Conservation (phyloP, 2,797 vertebrate genomes). For the Rhinoraja longicauda region DNA sequence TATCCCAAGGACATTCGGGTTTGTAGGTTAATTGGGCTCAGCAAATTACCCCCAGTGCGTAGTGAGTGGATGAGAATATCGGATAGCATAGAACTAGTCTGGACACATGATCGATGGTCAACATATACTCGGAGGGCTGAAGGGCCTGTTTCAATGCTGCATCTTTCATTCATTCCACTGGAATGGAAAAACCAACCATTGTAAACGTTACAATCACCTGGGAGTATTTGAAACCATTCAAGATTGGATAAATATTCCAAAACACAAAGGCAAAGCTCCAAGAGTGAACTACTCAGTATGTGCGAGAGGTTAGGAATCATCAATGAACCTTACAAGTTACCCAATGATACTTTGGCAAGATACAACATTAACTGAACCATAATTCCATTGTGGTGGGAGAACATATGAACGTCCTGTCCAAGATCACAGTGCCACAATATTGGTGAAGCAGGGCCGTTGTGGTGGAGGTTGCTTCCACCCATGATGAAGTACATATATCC, state of each 20-base stretch:
- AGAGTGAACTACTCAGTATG: no score
- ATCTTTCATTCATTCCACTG: no score
- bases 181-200: neutral
- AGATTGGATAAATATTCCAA: neutral
- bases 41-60: no score
- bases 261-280: neutral
- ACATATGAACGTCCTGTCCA: neutral
- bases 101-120: no score
- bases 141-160: no score
- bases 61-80: no score
- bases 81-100: no score
- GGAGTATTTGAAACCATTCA: neutral
- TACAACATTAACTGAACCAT: neutral
- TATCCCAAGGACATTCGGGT: no score
- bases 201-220: neutral
- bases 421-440: neutral
- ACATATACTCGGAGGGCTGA: no score
- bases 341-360: neutral
- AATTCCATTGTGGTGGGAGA: neutral
- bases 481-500: neutral
- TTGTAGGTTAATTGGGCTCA: no score
- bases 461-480: neutral
- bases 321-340: neutral
- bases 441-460: neutral
- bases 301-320: neutral